Evolutionary conservation across 2,113 vertebrate species (phyloP).

Genomic region (Onychostoma macrolepis): DNA sequence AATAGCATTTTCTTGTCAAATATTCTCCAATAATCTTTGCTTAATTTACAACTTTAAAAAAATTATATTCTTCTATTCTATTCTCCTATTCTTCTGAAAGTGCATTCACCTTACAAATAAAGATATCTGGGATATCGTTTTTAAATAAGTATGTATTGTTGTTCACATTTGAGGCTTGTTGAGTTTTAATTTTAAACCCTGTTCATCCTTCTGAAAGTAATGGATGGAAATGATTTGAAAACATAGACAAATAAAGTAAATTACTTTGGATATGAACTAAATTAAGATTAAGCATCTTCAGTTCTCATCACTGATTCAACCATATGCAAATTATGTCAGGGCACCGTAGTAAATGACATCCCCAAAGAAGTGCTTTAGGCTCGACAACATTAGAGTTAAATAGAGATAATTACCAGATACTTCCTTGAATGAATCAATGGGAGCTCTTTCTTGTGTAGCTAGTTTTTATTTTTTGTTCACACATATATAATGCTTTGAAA

Average conservation of each 20-base stretch:
- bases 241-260: background rate
- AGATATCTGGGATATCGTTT: background rate
- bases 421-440: background rate
- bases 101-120: background rate
- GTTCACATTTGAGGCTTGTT: conserved; percentile 9
- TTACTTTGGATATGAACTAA: background rate
- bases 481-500: background rate
- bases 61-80: no score
- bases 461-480: background rate
- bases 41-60: background rate
- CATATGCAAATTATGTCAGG: conserved; percentile 27
- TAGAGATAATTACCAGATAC: conserved; percentile 25
- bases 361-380: conserved; percentile 32
- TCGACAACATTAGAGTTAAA: conserved; percentile 33
- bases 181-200: background rate
- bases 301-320: conserved; percentile 7
- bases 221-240: background rate
- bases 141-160: background rate
- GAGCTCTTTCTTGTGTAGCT: background rate
- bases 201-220: background rate
- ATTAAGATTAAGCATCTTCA: conserved; percentile 29
- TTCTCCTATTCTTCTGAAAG: background rate
- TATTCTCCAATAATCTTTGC: background rate
- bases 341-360: conserved; percentile 22
- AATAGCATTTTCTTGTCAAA: background rate